Conservation (phyloP, 2,888 invertebrate species). For the Lasioglossum figueresi region DNA sequence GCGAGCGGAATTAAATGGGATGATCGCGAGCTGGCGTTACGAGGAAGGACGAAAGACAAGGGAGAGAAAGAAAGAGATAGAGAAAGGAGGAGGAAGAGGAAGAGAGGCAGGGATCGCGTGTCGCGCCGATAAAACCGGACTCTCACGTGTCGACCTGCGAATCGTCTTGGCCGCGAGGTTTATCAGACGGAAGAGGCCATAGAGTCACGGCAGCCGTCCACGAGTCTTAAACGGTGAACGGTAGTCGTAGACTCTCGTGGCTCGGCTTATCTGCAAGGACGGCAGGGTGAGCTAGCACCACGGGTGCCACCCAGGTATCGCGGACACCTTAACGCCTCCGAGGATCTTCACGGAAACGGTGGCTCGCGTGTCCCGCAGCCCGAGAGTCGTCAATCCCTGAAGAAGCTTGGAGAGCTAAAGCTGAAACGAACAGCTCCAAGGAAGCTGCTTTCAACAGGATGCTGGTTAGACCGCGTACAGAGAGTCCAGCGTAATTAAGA, state of each 20-base stretch:
- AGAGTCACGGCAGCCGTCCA: slow-evolving; percentile 69
- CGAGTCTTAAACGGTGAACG: slow-evolving; percentile 72
- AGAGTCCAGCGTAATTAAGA: not conserved
- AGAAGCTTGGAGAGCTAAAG: not conserved
- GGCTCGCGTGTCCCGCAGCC: slow-evolving; percentile 40
- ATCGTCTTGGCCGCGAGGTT: slow-evolving; percentile 72
- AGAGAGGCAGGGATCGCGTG: slow-evolving; percentile 56
- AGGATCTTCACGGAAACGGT: slow-evolving; percentile 48
- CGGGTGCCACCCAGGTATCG: slow-evolving; percentile 16
- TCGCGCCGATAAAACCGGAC: slow-evolving; percentile 62
- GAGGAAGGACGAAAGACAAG: not conserved
- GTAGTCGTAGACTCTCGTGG: slow-evolving; percentile 69
- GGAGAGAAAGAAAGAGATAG: not conserved
- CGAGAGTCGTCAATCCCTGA: slow-evolving; percentile 7
- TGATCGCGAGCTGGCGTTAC: slow-evolving; percentile 26
- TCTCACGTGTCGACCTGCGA: slow-evolving; percentile 67
- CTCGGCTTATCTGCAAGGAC: slow-evolving; percentile 56
- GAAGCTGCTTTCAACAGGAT: slow-evolving; percentile 7
- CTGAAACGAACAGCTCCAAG: not conserved
- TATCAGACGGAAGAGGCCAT: slow-evolving; percentile 70
- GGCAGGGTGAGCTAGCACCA: slow-evolving; percentile 39
- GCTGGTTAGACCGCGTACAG: not conserved
- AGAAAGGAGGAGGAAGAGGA: not conserved
- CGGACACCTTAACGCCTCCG: slow-evolving; percentile 50
- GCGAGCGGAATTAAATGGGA: slow-evolving; percentile 23